Percentiles rank a stretch among this genome's conserved stretches.
These are phyloP conservation scores for Rhodinocichla rosea DNA, from an alignment of 2,113 vertebrate species.

Conservation along the genomic window DNA sequence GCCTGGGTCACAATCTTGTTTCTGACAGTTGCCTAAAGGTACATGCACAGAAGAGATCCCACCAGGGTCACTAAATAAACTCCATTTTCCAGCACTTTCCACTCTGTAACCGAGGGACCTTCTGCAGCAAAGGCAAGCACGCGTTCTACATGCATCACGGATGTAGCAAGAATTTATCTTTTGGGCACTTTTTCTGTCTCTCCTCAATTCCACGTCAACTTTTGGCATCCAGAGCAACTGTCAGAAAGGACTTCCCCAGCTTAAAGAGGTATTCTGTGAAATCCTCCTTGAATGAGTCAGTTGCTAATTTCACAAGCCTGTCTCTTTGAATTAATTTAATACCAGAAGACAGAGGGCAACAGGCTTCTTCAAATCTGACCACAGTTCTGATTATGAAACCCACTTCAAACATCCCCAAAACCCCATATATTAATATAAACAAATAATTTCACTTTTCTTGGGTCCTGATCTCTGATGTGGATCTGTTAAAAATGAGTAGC, in stretches of 20 bases:
- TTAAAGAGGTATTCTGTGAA: background rate
- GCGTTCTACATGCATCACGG: background rate
- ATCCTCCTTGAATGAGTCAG: background rate
- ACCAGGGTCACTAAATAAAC: background rate
- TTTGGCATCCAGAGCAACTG: background rate
- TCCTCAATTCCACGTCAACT: background rate
- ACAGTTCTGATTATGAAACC: background rate
- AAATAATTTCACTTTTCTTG: background rate
- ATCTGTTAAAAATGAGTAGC: background rate
- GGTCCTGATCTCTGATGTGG: background rate
- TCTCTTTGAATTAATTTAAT: background rate
- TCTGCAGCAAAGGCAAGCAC: background rate
- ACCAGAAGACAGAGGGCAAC: background rate
- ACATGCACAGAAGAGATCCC: background rate
- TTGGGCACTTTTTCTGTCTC: background rate
- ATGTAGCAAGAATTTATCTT: background rate
- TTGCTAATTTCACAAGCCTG: background rate
- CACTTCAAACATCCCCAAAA: background rate
- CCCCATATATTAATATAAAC: background rate
- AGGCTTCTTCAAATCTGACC: background rate
- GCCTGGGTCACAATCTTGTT: background rate
- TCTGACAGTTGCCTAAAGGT: background rate
- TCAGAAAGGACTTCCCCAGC: background rate
- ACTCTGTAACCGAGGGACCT: rapidly evolving
- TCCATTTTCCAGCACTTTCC: background rate